Evolutionary conservation across 2,797 vertebrate genomes (phyloP), one percentile per base, ranked within the genome.

Genomic region (Gephyroberyx darwinii): DNA sequence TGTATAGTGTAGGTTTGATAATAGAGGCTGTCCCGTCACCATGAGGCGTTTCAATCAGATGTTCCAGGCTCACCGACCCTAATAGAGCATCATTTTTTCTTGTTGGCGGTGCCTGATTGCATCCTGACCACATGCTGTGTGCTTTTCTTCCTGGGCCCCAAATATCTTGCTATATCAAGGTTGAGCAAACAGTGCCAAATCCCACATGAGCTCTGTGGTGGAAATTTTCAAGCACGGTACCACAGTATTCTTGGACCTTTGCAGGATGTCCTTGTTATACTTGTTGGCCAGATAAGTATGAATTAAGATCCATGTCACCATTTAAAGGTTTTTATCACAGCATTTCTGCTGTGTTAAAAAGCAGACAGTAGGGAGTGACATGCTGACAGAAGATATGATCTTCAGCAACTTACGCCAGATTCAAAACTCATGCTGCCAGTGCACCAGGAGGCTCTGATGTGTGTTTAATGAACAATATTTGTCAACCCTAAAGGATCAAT

Each of bases 41-140:
- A 74, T 8, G 0, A 43, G n/a, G 51, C 50, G 1, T 74, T 75
- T 65, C 65, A 84, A 22, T 75, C 12, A 19, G 47, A 71, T 77
- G 48, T 55, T 71, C 45, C 51, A 31, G 37, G 51, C 59, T 26
- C 56, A 2, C n/a, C 0, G 8, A 54, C 59, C 56, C 50, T 71
- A 66, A 82, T 54, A 64, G 61, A 8, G 16, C 68, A 56, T 72
- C 66, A 50, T 81, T 75, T 81, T 68, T 69, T 64, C 48, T 43
- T 65, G 61, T 65, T 22, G 8, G 14, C 22, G 52, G 72, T 33
- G 48, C 70, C n/a, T 80, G 70, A 83, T 79, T 80, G 52, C 53
- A 48, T 74, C 72, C 78, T 51, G 52, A 63, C 51, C 48, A 6
- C 59, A 51, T 51, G 60, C 43, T 65, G 48, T 5, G 4, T 69